Conservation (phyloP, 30 jellyfish, hydroid and myxozoan genomes). For the Aurelia aurita region DNA sequence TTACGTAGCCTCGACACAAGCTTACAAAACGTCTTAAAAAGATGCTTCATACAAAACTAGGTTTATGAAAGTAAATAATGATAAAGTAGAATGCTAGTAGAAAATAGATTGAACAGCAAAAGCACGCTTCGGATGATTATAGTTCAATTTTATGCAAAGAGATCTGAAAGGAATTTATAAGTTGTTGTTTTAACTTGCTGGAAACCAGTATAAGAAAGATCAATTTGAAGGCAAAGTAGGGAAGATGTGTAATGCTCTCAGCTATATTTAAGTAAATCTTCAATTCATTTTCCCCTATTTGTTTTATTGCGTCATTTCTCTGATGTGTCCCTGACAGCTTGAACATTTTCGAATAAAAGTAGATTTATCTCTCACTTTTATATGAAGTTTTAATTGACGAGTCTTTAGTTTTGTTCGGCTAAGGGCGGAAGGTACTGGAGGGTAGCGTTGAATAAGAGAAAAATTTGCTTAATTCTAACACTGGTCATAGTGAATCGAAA, state of each 20-base stretch:
- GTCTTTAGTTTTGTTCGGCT: no score
- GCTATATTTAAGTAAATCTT: slow-evolving; percentile 70
- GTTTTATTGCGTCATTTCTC: slow-evolving; percentile 12
- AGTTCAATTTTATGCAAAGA: slow-evolving; percentile 45
- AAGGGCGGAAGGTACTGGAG: no score
- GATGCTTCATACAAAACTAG: slow-evolving; percentile 15
- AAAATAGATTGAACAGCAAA: slow-evolving; percentile 8
- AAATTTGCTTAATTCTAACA: no score
- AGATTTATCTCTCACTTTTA: no score
- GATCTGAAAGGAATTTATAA: slow-evolving; percentile 21
- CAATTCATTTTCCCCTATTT: slow-evolving; percentile 23
- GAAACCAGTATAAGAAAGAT: slow-evolving; percentile 58
- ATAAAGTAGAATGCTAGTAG: slow-evolving; percentile 19
- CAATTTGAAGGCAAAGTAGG: slow-evolving; percentile 1
- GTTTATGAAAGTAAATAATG: slow-evolving; percentile 26
- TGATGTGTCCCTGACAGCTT: not conserved
- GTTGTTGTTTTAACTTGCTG: slow-evolving; percentile 67
- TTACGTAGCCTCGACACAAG: slow-evolving; percentile 16
- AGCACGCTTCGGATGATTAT: slow-evolving; percentile 35
- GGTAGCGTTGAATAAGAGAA: no score
- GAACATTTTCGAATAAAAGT: no score
- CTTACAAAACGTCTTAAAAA: not conserved
- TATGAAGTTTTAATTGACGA: no score
- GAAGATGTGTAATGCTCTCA: slow-evolving; percentile 62
- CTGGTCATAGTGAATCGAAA: no score